Conservation (phyloP, 1,140 invertebrate genomes). For the Pomacea maculata region DNA sequence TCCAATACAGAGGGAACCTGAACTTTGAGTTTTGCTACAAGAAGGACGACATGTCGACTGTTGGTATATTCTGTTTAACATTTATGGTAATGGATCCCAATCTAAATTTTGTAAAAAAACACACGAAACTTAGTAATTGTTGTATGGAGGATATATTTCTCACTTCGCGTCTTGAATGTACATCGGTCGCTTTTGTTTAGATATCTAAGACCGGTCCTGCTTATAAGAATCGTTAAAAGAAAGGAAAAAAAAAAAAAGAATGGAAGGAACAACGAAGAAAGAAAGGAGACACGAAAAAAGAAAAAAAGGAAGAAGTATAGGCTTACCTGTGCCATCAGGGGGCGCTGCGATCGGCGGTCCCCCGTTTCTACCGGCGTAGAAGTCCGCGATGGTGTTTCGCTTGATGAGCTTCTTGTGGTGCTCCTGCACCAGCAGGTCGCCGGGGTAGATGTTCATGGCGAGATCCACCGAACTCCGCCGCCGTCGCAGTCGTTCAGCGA, state of each 20-base stretch:
- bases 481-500: constrained; percentile 53
- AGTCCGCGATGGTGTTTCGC: constrained; percentile 63
- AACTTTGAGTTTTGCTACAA: no score
- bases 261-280: background rate
- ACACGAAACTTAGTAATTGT: no score
- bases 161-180: no score
- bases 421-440: constrained; percentile 58
- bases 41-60: no score
- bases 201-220: no score
- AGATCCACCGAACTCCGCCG: constrained; percentile 60
- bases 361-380: constrained; percentile 45
- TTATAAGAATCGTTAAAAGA: no score
- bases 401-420: constrained; percentile 59
- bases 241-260: background rate
- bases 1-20: no score
- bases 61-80: no score
- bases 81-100: no score
- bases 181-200: no score
- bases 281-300: background rate
- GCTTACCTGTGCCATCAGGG: constrained; percentile 14
- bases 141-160: no score
- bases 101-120: no score
- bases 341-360: constrained; percentile 6
- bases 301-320: constrained; percentile 4
- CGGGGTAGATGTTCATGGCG: constrained; percentile 60